Evolutionary conservation across 2,113 vertebrate genomes (phyloP).

Genomic region (Turdus rufiventris): DNA sequence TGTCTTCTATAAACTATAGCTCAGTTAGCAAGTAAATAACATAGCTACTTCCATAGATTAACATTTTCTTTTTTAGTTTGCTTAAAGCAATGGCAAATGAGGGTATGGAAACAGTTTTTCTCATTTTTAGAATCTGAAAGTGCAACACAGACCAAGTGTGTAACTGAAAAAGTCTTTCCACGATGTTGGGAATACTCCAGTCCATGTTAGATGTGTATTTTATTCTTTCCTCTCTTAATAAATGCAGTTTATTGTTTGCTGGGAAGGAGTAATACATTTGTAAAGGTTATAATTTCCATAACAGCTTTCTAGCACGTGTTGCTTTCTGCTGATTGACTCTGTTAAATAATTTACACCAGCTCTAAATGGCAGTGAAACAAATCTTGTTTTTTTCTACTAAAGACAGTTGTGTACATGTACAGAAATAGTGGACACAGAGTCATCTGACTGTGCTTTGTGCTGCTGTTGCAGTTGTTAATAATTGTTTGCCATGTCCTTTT

Average conservation of each 20-base stretch:
- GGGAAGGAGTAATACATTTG: not conserved
- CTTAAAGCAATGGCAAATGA: not conserved
- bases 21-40: not conserved
- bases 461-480: not conserved
- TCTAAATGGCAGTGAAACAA: not conserved
- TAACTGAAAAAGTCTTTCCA: not conserved
- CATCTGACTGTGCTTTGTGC: not conserved
- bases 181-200: not conserved
- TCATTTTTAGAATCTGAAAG: not conserved
- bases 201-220: not conserved
- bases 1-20: not conserved
- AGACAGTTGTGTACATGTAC: not conserved
- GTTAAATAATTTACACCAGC: not conserved
- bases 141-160: rapidly evolving
- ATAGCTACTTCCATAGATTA: not conserved
- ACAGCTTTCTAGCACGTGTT: not conserved
- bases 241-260: not conserved
- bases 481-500: conserved; percentile 27
- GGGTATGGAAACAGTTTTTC: not conserved
- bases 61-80: not conserved
- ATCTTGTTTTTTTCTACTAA: not conserved
- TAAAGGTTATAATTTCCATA: not conserved
- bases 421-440: not conserved
- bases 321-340: not conserved
- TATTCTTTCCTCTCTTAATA: not conserved